A percentile compares a stretch with the other conserved stretches of the same genome.
These are phyloP conservation scores for Brachionus calyciflorus DNA, from an alignment of 1,140 invertebrate species.

Conservation along the genomic window DNA sequence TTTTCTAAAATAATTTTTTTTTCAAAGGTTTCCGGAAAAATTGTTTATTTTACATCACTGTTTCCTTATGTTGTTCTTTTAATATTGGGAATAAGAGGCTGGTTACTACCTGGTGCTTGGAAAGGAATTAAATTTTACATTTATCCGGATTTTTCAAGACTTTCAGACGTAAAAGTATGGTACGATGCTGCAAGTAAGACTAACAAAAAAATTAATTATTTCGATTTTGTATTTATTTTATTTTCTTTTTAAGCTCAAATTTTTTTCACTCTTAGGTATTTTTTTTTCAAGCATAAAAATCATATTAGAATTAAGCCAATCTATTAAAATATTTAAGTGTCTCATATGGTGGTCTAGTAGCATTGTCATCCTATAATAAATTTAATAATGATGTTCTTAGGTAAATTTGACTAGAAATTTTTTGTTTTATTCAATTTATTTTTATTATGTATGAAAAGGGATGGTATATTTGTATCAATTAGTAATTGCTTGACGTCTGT, in stretches of 20 bases:
- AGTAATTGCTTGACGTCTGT: conserved; percentile 33
- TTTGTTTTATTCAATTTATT: conserved; percentile 13
- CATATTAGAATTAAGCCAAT: background rate
- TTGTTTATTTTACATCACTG: conserved; percentile 91
- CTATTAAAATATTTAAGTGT: background rate
- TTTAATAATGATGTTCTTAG: conserved; percentile 65
- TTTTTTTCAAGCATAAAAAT: background rate
- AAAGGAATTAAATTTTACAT: conserved; percentile 86
- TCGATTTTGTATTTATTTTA: background rate
- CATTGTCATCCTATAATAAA: conserved; percentile 76
- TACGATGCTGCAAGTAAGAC: conserved; percentile 72
- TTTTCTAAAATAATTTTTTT: no score
- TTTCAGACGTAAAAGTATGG: conserved; percentile 76
- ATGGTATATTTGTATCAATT: conserved; percentile 22
- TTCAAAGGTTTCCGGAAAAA: conserved; percentile 70
- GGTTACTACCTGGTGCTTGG: conserved; percentile 87
- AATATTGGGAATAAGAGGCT: conserved; percentile 82
- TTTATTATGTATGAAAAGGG: background rate
- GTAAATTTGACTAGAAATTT: conserved; percentile 2
- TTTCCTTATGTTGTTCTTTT: conserved; percentile 93
- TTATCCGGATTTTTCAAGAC: conserved; percentile 83
- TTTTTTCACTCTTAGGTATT: conserved; percentile 41
- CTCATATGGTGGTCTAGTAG: conserved; percentile 72
- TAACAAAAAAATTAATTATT: conserved; percentile 61
- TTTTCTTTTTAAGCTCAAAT: conserved; percentile 3